Evolutionary conservation across 2,113 vertebrate genomes (phyloP).

Genomic region (Albula glossodonta): DNA sequence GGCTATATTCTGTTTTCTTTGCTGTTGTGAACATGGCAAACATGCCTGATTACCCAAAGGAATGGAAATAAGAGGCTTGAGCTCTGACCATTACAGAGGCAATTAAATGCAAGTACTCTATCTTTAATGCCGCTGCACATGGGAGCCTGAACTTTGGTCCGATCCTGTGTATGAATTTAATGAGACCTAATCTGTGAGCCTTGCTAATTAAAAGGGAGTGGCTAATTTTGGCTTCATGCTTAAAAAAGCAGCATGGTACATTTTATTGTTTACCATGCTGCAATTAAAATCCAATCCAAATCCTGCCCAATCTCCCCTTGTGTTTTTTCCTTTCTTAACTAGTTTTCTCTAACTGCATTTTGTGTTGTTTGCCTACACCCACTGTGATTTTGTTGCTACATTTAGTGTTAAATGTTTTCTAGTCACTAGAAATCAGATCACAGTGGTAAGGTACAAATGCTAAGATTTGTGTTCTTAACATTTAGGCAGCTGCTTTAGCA

Average conservation of each 20-base stretch:
- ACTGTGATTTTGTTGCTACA: neutral
- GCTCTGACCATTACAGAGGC: conserved; percentile 76
- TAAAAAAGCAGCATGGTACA: conserved; percentile 60
- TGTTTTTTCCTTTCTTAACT: conserved; percentile 21
- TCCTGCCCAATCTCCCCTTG: conserved; percentile 33
- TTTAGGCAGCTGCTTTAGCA: no score
- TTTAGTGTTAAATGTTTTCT: neutral
- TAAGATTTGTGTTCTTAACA: neutral
- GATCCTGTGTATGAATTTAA: conserved; percentile 66
- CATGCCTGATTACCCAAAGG: conserved; percentile 73
- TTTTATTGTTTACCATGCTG: conserved; percentile 67
- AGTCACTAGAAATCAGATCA: neutral
- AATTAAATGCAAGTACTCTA: conserved; percentile 72
- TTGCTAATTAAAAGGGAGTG: conserved; percentile 71
- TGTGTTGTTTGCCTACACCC: conserved; percentile 5
- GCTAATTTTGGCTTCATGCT: conserved; percentile 51
- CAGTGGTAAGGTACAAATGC: neutral
- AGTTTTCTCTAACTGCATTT: conserved; percentile 20
- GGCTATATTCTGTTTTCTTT: conserved; percentile 26
- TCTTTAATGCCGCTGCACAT: conserved; percentile 59
- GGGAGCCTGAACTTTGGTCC: conserved; percentile 68
- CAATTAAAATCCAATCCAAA: conserved; percentile 56
- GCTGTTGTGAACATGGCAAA: conserved; percentile 58
- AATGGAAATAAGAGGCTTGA: conserved; percentile 65
- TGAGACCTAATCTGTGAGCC: conserved; percentile 68